Conservation (phyloP, 2,888 invertebrate species). For the Homarus gammarus region DNA sequence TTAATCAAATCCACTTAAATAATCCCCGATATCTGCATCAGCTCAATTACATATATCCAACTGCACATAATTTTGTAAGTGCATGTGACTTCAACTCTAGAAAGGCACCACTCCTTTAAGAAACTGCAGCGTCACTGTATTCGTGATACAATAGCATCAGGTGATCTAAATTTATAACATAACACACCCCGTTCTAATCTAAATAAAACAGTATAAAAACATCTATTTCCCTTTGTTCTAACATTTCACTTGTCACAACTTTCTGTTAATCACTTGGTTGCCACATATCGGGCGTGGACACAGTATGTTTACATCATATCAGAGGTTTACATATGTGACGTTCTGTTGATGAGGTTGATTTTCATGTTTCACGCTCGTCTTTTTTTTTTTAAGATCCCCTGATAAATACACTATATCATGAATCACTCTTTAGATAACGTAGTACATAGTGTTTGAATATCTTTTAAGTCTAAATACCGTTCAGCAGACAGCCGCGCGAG, state of each 20-base stretch:
- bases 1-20: too few relatives aligned
- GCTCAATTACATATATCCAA: too few relatives aligned
- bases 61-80: not conserved
- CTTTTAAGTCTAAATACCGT: slow-evolving; percentile 12
- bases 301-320: slow-evolving; percentile 34
- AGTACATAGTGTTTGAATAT: too few relatives aligned
- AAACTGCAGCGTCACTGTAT: not conserved
- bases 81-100: not conserved
- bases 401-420: too few relatives aligned
- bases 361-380: not conserved
- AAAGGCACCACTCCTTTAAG: not conserved
- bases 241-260: not conserved
- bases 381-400: too few relatives aligned
- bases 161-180: not conserved
- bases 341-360: not conserved
- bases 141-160: not conserved
- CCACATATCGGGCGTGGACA: slow-evolving; percentile 23
- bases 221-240: too few relatives aligned
- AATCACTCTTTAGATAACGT: too few relatives aligned
- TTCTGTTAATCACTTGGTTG: not conserved
- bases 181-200: too few relatives aligned
- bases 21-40: too few relatives aligned
- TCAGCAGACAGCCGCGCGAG: slow-evolving; percentile 17
- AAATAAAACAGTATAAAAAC: too few relatives aligned
- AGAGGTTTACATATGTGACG: too few relatives aligned